Conservation (phyloP, 2,113 vertebrate species). For the Austrofundulus limnaeus region DNA sequence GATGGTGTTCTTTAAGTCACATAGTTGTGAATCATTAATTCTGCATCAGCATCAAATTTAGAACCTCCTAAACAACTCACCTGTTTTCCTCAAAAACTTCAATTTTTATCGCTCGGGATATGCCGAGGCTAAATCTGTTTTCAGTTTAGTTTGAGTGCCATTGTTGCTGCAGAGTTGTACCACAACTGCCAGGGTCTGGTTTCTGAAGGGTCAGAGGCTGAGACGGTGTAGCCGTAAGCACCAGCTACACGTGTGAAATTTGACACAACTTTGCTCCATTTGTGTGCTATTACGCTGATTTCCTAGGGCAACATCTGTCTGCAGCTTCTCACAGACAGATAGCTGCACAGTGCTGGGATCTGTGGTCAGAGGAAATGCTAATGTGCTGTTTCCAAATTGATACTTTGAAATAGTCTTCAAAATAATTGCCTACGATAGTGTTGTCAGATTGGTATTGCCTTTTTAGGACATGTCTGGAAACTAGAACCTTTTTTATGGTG, state of each 20-base stretch:
- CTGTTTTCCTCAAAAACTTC: constrained; percentile 14
- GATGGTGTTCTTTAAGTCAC: constrained; percentile 2
- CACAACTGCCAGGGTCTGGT: constrained; percentile 53
- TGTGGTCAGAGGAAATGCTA: constrained; percentile 1
- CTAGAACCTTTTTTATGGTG: too few species aligned
- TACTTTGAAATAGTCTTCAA: neutral
- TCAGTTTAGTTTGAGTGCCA: constrained; percentile 46
- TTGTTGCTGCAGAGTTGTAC: constrained; percentile 39
- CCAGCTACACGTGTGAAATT: constrained; percentile 59
- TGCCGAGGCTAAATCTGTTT: constrained; percentile 53
- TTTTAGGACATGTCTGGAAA: neutral
- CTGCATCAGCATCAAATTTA: neutral
- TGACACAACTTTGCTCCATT: constrained; percentile 62
- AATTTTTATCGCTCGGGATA: constrained; percentile 31
- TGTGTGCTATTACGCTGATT: constrained; percentile 68
- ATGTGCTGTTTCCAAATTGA: neutral
- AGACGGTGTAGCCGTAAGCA: constrained; percentile 62
- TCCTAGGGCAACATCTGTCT: constrained; percentile 66
- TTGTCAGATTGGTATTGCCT: neutral
- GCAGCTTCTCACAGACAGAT: constrained; percentile 40
- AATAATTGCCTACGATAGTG: neutral
- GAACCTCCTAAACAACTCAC: neutral
- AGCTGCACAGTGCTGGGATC: constrained; percentile 8
- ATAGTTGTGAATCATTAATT: neutral
- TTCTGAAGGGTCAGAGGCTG: constrained; percentile 63